Evolutionary conservation across 2,113 vertebrate species (phyloP).

Genomic region (Zosterops borbonicus): DNA sequence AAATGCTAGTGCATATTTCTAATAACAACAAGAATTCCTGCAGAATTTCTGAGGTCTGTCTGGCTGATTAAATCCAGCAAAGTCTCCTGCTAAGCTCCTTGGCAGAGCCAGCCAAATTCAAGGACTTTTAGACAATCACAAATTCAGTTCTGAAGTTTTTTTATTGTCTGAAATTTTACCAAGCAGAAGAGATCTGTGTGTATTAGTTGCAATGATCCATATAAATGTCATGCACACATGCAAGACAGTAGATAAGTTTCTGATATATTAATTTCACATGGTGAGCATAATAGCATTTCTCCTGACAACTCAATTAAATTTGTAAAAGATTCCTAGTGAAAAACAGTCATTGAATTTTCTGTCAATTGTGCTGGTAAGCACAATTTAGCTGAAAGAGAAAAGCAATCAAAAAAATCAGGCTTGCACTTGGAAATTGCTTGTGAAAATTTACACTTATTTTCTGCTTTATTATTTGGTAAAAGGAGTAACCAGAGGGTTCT

Average conservation of each 20-base stretch:
- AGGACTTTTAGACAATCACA: not conserved
- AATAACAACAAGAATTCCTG: slow-evolving; percentile 6
- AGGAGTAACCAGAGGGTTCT: not conserved
- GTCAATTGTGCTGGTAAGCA: not conserved
- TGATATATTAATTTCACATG: slow-evolving; percentile 6
- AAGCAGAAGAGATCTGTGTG: not conserved
- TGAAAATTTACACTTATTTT: not conserved
- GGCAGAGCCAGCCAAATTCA: not conserved
- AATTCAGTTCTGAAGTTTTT: not conserved
- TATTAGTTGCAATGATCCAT: not conserved
- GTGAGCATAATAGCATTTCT: not conserved
- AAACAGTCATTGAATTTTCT: not conserved
- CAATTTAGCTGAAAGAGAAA: not conserved
- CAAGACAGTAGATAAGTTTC: not conserved
- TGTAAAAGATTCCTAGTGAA: not conserved
- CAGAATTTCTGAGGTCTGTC: slow-evolving; percentile 29
- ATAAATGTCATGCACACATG: not conserved
- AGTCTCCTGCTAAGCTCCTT: not conserved
- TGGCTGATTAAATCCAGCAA: slow-evolving; percentile 34
- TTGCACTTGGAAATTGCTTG: not conserved
- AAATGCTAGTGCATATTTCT: slow-evolving; percentile 10
- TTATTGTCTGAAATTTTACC: not conserved
- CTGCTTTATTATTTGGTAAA: not conserved
- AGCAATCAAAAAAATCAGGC: not conserved
- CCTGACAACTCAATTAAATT: slow-evolving; percentile 1